phyloP scores from a whole-genome alignment of 2,888 invertebrate species.

The Dermolepida albohirtum region DNA sequence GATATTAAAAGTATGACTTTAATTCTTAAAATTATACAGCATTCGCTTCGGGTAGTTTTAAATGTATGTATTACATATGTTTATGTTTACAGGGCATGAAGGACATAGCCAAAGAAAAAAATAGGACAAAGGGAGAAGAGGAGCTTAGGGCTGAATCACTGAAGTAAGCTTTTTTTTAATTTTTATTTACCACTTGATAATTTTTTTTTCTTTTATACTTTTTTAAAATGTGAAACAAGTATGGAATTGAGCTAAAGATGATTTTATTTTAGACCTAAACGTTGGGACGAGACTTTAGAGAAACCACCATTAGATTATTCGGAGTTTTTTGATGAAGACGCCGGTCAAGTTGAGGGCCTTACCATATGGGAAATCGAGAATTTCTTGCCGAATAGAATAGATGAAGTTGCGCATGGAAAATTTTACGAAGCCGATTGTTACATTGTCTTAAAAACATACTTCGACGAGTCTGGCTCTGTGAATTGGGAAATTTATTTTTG shows the following conservation, averaged over 20 bases:
- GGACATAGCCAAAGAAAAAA: constrained; percentile 85
- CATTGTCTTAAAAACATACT: constrained; percentile 89
- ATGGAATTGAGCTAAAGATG: too few relatives aligned
- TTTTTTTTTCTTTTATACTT: too few relatives aligned
- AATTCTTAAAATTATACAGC: constrained; percentile 1
- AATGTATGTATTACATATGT: background rate
- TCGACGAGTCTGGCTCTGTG: constrained; percentile 86
- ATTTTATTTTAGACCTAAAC: constrained; percentile 77
- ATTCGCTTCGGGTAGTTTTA: background rate
- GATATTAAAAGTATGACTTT: constrained; percentile 76
- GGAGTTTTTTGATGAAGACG: constrained; percentile 95
- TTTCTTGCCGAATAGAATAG: constrained; percentile 95
- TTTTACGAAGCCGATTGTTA: constrained; percentile 99
- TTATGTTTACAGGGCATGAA: constrained; percentile 77
- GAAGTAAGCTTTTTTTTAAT: constrained; percentile 70
- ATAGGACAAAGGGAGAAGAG: constrained; percentile 77
- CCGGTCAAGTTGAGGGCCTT: constrained; percentile 91
- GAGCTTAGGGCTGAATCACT: constrained; percentile 77
- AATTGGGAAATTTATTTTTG: constrained; percentile 98
- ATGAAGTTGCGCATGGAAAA: constrained; percentile 94
- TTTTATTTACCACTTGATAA: too few relatives aligned
- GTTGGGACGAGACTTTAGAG: constrained; percentile 96
- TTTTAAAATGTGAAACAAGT: too few relatives aligned
- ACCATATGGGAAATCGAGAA: constrained; percentile 99
- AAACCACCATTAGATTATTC: constrained; percentile 97